Base-by-base conservation (phyloP, 2,113 vertebrate genomes). In the Oostethus manadensis region DNA sequence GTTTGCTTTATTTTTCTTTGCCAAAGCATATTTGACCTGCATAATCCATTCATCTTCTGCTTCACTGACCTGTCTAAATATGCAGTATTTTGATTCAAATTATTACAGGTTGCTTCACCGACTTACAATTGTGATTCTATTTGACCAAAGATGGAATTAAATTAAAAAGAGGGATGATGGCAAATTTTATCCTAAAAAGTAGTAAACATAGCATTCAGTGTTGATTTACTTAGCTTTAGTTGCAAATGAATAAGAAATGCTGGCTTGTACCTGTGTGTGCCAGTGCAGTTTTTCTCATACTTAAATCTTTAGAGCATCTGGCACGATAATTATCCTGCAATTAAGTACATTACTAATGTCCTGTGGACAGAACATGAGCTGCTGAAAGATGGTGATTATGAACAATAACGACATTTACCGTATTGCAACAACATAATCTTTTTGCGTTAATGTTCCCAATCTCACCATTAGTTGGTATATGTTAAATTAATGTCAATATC, bases 11-110 rank as follows among this genome's bases (percentile, higher is more conserved):
- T 68, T 16, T 58, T 59, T 62, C 46, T 45, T 50, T 8, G 33
- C 42, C 17, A 64, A 64, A 68, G 62, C 61, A 15, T 23, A 40
- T 72, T 68, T 71, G 55, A 58, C 69, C 62, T 7, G 23, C 53
- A 29, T 66, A 48, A 40, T 29, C 43, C 23, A 18, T 42, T 23
- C 23, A 50, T 33, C 62, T 23, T 51, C 56, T 18, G 14, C 42
- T 43, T 59, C 23, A 33, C 29, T 44, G 47, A 50, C n/a, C 46
- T 46, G 48, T 58, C 22, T 9, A 40, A 13, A 20, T 10, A 17
- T 45, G 38, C 59, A 22, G 22, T n/a, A 29, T 46, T 58, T 46
- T 17, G 10, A 46, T 55, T 33, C 38, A 20, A 55, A 55, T 55
- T n/a, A 55, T 55, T 40, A 15, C 6, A n/a, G 33, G 26, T 35